Evolutionary conservation across 2,888 invertebrate genomes (phyloP).

Genomic region (Lepidochrysops patricia): DNA sequence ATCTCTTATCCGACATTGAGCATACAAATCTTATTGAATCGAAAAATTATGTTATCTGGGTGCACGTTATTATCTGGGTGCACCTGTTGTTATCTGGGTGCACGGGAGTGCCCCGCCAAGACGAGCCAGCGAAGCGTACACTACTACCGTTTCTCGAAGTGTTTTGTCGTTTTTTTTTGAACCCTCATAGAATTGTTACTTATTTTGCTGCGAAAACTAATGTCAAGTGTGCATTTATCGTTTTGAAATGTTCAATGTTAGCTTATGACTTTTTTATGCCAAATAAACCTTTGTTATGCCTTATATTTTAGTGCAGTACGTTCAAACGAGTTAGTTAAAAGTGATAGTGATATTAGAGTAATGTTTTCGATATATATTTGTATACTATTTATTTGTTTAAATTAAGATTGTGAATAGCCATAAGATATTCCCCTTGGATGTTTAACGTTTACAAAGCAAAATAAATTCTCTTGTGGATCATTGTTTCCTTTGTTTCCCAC

Average conservation of each 20-base stretch:
- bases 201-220: not conserved
- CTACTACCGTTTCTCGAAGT: too few species aligned
- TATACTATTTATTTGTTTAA: conserved; percentile 67
- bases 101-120: too few species aligned
- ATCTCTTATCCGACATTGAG: too few species aligned
- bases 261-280: conserved; percentile 14
- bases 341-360: conserved; percentile 69
- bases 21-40: too few species aligned
- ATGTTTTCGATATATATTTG: conserved; percentile 58
- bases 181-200: too few species aligned
- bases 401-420: conserved; percentile 51
- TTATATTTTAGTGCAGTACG: conserved; percentile 22
- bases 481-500: conserved; percentile 26
- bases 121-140: too few species aligned
- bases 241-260: not conserved
- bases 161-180: too few species aligned
- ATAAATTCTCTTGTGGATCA: conserved; percentile 52
- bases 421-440: conserved; percentile 62
- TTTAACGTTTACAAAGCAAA: conserved; percentile 61
- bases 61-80: too few species aligned
- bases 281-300: conserved; percentile 22
- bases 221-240: not conserved
- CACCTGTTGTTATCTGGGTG: too few species aligned
- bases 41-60: too few species aligned
- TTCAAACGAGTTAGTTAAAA: conserved; percentile 37